A percentile compares a stretch with the other conserved stretches of the same genome.
Conservation (phyloP, 2,797 vertebrate species). For the Acanthopagrus latus region DNA sequence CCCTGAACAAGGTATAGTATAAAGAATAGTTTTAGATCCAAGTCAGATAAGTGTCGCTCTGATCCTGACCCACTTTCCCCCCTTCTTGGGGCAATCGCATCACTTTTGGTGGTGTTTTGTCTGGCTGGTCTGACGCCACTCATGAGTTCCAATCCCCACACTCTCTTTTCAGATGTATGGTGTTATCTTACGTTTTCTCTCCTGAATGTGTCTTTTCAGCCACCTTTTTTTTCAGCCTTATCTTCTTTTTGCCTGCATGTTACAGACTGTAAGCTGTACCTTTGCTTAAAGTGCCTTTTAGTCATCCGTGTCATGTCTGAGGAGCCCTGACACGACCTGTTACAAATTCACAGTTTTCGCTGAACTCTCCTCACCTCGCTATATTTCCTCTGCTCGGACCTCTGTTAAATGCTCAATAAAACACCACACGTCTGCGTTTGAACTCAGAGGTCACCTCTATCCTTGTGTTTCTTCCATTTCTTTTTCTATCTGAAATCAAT, state of each 20-base stretch:
- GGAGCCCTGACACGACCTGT: neutral
- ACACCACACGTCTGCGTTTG: neutral
- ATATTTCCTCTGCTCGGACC: neutral
- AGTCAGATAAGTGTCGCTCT: too few species aligned
- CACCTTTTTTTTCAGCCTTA: neutral
- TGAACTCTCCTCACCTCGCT: constrained; percentile 4
- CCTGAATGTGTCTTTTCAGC: neutral
- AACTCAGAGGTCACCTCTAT: constrained; percentile 5
- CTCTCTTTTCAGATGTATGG: too few species aligned
- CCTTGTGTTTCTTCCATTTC: neutral
- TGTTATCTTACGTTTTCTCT: neutral
- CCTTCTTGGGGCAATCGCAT: too few species aligned
- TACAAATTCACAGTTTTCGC: neutral
- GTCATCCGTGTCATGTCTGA: neutral
- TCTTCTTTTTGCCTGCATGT: neutral
- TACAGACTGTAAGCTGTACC: neutral
- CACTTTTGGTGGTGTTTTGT: too few species aligned
- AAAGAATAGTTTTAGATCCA: too few species aligned
- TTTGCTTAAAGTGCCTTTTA: constrained; percentile 26
- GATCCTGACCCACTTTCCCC: too few species aligned
- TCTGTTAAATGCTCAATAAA: neutral
- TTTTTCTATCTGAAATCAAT: constrained; percentile 10
- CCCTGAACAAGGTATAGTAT: too few species aligned
- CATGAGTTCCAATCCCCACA: too few species aligned
- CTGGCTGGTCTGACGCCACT: too few species aligned